These are phyloP conservation scores for Drosophila monieri DNA, from an alignment of 2,888 invertebrate genomes.

Conservation along the genomic window DNA sequence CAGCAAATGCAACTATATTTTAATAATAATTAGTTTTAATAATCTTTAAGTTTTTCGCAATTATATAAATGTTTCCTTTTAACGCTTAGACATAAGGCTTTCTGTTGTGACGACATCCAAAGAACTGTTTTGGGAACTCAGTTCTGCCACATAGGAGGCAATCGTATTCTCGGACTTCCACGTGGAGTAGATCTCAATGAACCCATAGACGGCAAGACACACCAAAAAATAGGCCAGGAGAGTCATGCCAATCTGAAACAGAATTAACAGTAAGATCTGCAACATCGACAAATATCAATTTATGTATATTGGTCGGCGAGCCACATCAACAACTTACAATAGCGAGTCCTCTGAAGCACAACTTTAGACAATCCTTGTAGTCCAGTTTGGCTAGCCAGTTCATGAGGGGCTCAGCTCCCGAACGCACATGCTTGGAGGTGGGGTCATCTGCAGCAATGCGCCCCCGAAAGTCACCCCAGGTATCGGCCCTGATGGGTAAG, in stretches of 20 bases:
- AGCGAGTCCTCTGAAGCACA: slow-evolving; percentile 24
- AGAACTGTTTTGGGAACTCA: slow-evolving; percentile 32
- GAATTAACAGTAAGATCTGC: slow-evolving; percentile 68
- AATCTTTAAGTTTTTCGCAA: too few species aligned
- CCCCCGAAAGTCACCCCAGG: neutral
- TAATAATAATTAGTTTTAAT: too few species aligned
- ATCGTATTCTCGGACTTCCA: slow-evolving; percentile 11
- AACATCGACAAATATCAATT: slow-evolving; percentile 26
- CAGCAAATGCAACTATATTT: too few species aligned
- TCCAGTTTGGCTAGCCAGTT: slow-evolving; percentile 9
- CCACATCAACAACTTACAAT: slow-evolving; percentile 56
- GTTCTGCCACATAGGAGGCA: slow-evolving; percentile 13
- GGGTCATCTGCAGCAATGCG: neutral
- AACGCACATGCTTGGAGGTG: slow-evolving; percentile 1
- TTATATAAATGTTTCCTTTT: neutral
- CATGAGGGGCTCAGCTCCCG: slow-evolving; percentile 13
- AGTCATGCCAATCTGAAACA: slow-evolving; percentile 74
- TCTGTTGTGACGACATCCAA: slow-evolving; percentile 51
- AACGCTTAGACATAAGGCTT: slow-evolving; percentile 61
- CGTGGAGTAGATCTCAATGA: slow-evolving; percentile 52
- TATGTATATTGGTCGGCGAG: slow-evolving; percentile 2
- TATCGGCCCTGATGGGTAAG: slow-evolving; percentile 44
- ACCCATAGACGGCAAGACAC: slow-evolving; percentile 63
- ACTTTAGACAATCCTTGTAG: slow-evolving; percentile 16
- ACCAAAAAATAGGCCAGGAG: slow-evolving; percentile 63